Percentiles rank a stretch among this genome's conserved stretches.
Evolutionary conservation across 2,113 vertebrate genomes (phyloP).

Genomic region (Tetraodon nigroviridis): DNA sequence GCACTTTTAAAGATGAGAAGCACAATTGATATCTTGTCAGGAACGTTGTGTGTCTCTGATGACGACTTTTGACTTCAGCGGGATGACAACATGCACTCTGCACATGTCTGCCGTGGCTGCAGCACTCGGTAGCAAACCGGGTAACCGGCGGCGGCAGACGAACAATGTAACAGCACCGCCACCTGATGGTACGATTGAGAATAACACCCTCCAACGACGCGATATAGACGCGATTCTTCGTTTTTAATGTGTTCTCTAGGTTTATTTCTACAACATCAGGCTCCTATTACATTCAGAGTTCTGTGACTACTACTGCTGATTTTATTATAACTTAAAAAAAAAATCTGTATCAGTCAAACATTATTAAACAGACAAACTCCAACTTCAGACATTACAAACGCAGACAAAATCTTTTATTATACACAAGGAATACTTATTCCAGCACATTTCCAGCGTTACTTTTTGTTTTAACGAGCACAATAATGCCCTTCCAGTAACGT

Average conservation of each 20-base stretch:
- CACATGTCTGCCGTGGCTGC: conserved; percentile 30
- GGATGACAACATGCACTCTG: conserved; percentile 18
- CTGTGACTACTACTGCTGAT: not conserved
- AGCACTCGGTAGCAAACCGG: conserved; percentile 46
- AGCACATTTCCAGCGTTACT: conserved; percentile 24
- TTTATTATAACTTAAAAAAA: conserved; percentile 3
- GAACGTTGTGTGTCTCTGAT: not conserved
- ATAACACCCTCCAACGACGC: not conserved
- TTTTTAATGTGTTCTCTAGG: no score
- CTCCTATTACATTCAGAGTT: conserved; percentile 3
- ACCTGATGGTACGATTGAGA: conserved; percentile 40
- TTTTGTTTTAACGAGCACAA: conserved; percentile 18
- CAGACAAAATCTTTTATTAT: conserved; percentile 13
- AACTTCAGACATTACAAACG: not conserved
- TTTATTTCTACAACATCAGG: not conserved
- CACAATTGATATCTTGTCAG: conserved; percentile 57
- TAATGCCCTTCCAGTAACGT: conserved; percentile 19
- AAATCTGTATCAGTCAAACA: not conserved
- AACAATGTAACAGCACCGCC: conserved; percentile 32
- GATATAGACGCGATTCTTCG: not conserved
- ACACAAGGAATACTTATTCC: conserved; percentile 26
- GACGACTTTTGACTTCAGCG: conserved; percentile 1
- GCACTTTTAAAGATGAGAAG: conserved; percentile 59
- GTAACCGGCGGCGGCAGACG: conserved; percentile 13
- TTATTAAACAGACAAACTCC: not conserved